phyloP scores from a whole-genome alignment of 2,113 vertebrate genomes.

The Todiramphus saurophagus region DNA sequence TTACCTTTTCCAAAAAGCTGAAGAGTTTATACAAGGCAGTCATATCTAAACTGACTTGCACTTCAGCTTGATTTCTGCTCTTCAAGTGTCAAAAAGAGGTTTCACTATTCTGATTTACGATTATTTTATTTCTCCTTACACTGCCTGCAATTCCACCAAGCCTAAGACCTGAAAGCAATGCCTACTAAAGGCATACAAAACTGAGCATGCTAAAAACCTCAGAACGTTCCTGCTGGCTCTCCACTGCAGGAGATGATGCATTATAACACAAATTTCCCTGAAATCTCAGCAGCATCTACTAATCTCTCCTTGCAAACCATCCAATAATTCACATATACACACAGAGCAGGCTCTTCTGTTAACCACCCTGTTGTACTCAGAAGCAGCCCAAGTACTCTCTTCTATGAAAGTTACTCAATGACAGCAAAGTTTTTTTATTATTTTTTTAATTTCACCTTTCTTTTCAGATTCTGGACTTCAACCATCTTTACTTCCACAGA shows the following conservation, averaged over 20 bases:
- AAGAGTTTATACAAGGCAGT: not conserved
- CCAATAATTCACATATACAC: not conserved
- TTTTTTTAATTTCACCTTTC: not conserved
- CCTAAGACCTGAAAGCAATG: not conserved
- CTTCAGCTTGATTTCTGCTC: constrained; percentile 43
- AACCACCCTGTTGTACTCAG: not conserved
- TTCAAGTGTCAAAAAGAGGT: not conserved
- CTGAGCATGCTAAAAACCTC: not conserved
- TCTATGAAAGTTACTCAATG: not conserved
- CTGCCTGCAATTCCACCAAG: constrained; percentile 26
- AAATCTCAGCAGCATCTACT: constrained; percentile 37
- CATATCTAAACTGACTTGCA: constrained; percentile 13
- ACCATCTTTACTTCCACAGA: not conserved
- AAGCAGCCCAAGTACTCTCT: not conserved
- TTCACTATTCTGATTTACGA: not conserved
- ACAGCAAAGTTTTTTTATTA: not conserved
- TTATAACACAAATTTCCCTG: constrained; percentile 39
- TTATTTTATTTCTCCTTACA: not conserved
- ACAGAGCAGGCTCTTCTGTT: not conserved
- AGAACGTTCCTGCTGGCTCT: constrained; percentile 32
- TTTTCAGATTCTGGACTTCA: constrained; percentile 13
- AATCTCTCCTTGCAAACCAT: constrained; percentile 32
- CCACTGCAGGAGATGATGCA: constrained; percentile 8
- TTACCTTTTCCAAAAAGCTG: not conserved
- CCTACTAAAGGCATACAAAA: constrained; percentile 19